A percentile compares a stretch with the other conserved stretches of the same genome.
Evolutionary conservation across 2,888 invertebrate genomes (phyloP).

Genomic region (Piscicola geometra): DNA sequence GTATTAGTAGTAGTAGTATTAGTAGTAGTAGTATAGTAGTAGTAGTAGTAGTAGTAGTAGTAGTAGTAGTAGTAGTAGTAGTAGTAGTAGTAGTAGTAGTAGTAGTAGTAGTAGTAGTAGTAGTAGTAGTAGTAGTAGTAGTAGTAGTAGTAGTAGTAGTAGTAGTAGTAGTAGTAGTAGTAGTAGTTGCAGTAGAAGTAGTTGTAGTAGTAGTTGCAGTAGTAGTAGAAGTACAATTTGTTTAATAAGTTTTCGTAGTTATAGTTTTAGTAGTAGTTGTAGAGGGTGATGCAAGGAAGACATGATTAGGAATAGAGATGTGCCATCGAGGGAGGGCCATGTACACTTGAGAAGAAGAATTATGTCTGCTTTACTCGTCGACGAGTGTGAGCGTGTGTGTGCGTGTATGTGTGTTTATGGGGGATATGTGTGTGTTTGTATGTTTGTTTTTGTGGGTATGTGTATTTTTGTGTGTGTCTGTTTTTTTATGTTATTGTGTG

Average conservation of each 20-base stretch:
- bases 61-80: no score
- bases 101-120: no score
- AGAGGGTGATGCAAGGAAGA: not conserved
- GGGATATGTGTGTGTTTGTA: no score
- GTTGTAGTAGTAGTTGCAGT: not conserved
- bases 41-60: no score
- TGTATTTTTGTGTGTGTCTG: slow-evolving; percentile 5
- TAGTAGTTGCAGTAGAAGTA: not conserved
- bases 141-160: not conserved
- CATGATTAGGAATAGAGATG: no score
- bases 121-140: no score
- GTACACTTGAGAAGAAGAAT: not conserved
- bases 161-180: not conserved
- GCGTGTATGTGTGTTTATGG: no score
- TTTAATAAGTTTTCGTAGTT: not conserved
- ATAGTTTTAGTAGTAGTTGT: not conserved
- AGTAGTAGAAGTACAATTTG: not conserved
- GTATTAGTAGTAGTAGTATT: no score
- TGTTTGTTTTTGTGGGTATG: not conserved
- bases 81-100: no score
- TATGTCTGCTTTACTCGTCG: not conserved
- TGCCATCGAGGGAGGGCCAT: no score
- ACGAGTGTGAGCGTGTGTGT: not conserved
- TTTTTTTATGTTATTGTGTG: not conserved
- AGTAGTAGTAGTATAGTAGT: no score